phyloP scores from a whole-genome alignment of 2,113 vertebrate species.

The Rhadina sibilatrix region DNA sequence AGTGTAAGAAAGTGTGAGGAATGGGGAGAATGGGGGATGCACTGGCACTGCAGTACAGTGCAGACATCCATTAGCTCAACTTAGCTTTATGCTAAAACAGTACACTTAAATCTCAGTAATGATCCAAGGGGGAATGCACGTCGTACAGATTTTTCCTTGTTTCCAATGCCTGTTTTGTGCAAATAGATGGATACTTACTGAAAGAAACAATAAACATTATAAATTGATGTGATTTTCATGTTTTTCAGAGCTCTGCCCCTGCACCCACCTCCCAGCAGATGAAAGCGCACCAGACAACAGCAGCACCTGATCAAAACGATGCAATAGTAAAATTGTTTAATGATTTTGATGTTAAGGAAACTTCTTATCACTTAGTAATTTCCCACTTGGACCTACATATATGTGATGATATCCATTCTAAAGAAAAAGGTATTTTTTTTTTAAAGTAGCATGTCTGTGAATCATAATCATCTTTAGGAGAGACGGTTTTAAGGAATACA shows the following conservation, averaged over 20 bases:
- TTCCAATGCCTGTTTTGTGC: background rate
- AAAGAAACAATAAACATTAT: background rate
- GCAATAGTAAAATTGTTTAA: conserved; percentile 89
- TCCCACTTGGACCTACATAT: conserved; percentile 96
- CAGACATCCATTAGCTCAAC: background rate
- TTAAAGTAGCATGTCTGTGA: background rate
- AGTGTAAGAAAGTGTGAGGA: background rate
- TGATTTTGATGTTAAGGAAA: conserved; percentile 92
- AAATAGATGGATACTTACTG: background rate
- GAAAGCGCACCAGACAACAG: conserved; percentile 80
- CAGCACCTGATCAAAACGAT: conserved; percentile 82
- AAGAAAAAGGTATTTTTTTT: conserved; percentile 86
- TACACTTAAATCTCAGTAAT: background rate
- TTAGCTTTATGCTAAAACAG: background rate
- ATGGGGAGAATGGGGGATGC: background rate
- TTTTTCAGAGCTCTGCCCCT: conserved; percentile 80
- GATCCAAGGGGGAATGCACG: background rate
- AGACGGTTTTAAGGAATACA: background rate
- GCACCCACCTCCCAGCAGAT: conserved; percentile 81
- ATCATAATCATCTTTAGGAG: background rate
- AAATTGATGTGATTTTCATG: background rate
- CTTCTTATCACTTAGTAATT: conserved; percentile 95
- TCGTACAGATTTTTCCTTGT: background rate
- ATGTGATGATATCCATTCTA: conserved; percentile 93
- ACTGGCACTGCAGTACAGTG: background rate